phyloP scores from a whole-genome alignment of 1,140 invertebrate species.

The Oryctes rhinoceros region DNA sequence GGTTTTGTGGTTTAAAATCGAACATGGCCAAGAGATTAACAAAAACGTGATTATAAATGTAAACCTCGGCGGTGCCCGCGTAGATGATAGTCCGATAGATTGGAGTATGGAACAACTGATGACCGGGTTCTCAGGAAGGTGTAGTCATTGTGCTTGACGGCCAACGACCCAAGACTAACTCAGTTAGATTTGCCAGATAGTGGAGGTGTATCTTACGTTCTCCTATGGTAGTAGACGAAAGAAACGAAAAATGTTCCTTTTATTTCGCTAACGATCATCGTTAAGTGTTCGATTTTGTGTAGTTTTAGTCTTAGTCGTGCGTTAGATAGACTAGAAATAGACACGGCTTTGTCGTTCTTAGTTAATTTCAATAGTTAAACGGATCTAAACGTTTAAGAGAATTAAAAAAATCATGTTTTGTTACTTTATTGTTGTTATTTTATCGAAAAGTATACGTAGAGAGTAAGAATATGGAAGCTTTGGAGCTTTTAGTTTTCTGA shows the following conservation, averaged over 20 bases:
- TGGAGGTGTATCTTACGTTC: neutral
- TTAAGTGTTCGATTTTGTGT: constrained; percentile 1
- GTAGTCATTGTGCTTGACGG: constrained; percentile 48
- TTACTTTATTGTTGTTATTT: no score
- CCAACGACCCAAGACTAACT: constrained; percentile 45
- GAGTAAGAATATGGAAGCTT: no score
- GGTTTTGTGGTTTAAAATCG: constrained; percentile 47
- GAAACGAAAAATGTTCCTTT: constrained; percentile 14
- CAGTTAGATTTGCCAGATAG: constrained; percentile 31
- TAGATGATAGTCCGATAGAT: constrained; percentile 29
- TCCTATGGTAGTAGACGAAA: neutral
- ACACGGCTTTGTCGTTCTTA: neutral
- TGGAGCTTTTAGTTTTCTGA: no score
- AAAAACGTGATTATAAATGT: constrained; percentile 42
- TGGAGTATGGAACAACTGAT: constrained; percentile 35
- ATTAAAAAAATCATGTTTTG: no score
- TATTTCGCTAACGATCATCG: neutral
- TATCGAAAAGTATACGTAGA: no score
- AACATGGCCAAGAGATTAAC: constrained; percentile 36
- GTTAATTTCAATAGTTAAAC: no score
- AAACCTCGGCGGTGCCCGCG: constrained; percentile 17
- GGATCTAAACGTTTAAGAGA: no score
- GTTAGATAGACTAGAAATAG: neutral
- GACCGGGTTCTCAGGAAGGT: constrained; percentile 43
- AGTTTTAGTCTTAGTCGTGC: neutral